phyloP scores from a whole-genome alignment of 2,888 invertebrate species.

The Ariolimax columbianus region DNA sequence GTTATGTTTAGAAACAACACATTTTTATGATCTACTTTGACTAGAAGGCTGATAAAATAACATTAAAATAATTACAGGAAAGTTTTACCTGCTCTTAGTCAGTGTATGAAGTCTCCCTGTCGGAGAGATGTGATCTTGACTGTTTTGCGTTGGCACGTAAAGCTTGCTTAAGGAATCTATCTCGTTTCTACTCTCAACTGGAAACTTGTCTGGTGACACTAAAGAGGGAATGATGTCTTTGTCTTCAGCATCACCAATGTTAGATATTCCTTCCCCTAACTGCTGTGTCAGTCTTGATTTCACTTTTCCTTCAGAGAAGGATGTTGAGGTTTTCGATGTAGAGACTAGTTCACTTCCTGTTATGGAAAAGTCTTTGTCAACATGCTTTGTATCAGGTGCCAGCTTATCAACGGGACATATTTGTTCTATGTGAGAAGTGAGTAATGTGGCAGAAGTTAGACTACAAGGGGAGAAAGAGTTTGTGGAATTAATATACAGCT shows the following conservation, averaged over 20 bases:
- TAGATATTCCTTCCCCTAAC: conserved; percentile 20
- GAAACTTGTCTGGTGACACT: neutral
- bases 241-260: neutral
- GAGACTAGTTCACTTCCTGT: conserved; percentile 5
- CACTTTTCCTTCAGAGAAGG: conserved; percentile 38
- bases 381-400: neutral
- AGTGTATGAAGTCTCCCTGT: neutral
- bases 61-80: neutral
- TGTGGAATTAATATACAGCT: conserved; percentile 24
- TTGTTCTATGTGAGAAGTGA: neutral
- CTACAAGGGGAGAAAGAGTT: conserved; percentile 55
- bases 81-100: conserved; percentile 17
- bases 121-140: conserved; percentile 10
- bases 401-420: neutral
- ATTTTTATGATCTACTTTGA: neutral
- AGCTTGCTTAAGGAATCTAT: conserved; percentile 13
- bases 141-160: neutral
- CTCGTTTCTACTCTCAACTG: conserved; percentile 1
- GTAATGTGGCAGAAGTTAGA: conserved; percentile 47
- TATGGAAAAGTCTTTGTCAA: neutral
- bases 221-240: neutral
- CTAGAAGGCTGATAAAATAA: neutral
- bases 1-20: neutral
- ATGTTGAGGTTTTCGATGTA: conserved; percentile 35
- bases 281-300: conserved; percentile 58